Evolutionary conservation across 2,797 vertebrate genomes (phyloP).

Genomic region (Sphenodon punctatus): DNA sequence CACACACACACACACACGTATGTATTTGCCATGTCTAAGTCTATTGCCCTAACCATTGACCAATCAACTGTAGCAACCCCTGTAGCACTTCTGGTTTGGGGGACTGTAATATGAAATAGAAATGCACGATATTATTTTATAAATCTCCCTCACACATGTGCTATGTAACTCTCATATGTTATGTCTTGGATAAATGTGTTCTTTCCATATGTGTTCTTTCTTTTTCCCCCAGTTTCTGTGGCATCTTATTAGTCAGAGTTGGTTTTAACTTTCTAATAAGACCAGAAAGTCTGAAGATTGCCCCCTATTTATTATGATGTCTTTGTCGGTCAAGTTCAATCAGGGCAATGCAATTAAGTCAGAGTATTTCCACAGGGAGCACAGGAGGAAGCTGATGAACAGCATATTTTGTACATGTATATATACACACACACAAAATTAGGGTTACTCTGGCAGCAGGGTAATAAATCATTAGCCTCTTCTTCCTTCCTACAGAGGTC

Average conservation of each 20-base stretch:
- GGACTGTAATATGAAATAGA: rapidly evolving
- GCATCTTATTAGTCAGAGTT: not conserved
- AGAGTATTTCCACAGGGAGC: not conserved
- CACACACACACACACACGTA: not conserved
- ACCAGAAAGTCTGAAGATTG: not conserved
- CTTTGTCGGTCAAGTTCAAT: not conserved
- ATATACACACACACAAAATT: not conserved
- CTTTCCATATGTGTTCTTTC: not conserved
- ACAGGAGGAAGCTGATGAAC: slow-evolving; percentile 37
- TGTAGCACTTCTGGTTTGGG: not conserved
- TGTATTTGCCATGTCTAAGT: not conserved
- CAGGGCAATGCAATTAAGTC: slow-evolving; percentile 60
- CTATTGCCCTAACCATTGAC: not conserved
- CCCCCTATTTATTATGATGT: not conserved
- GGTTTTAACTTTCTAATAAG: not conserved
- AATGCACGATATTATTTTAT: not conserved
- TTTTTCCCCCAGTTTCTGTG: not conserved
- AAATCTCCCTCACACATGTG: not conserved
- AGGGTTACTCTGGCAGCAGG: not conserved
- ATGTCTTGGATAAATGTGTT: not conserved
- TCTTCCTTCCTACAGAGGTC: slow-evolving; percentile 26
- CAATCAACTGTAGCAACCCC: not conserved
- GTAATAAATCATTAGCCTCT: slow-evolving; percentile 27
- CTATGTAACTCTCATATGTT: not conserved
- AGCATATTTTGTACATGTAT: slow-evolving; percentile 57